phyloP scores from a whole-genome alignment of 2,888 invertebrate genomes.

The Julus scandinavius region DNA sequence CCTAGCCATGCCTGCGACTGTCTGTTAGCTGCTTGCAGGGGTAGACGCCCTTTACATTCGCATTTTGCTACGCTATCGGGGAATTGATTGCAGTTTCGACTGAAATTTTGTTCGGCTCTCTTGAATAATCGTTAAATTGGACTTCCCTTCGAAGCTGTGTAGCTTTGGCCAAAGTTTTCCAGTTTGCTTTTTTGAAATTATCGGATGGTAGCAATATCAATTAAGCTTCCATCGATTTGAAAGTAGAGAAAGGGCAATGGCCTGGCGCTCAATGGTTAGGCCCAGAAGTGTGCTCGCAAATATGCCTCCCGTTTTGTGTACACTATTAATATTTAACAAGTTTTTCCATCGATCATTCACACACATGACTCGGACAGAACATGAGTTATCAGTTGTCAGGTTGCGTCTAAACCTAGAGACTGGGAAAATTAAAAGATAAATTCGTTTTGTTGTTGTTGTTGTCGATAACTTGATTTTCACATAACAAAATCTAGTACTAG shows the following conservation, averaged over 20 bases:
- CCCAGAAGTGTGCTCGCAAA: not conserved
- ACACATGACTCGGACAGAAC: not conserved
- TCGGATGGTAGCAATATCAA: conserved; percentile 8
- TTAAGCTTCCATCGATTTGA: conserved; percentile 26
- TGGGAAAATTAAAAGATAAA: not conserved
- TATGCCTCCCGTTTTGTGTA: not conserved
- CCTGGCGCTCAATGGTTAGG: not conserved
- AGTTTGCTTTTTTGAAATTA: conserved; percentile 15
- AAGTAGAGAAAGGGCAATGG: conserved; percentile 7
- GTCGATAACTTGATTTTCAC: not conserved
- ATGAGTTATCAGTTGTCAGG: not conserved
- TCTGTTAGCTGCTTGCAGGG: not conserved
- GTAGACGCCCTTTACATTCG: conserved; percentile 29
- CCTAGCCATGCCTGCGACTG: not conserved
- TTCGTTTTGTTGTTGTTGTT: not conserved
- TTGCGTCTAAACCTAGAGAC: not conserved
- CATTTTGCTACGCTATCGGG: not conserved
- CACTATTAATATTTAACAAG: conserved; percentile 22
- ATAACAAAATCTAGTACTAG: not conserved
- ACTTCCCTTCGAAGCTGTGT: not conserved
- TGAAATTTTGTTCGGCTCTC: not conserved
- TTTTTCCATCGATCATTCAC: conserved; percentile 35
- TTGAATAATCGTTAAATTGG: conserved; percentile 27
- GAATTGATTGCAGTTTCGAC: not conserved
- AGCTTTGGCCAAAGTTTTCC: not conserved